Percentiles rank a stretch among this genome's conserved stretches.
Conservation (phyloP, 2,113 vertebrate genomes). For the Paradisaea rubra region DNA sequence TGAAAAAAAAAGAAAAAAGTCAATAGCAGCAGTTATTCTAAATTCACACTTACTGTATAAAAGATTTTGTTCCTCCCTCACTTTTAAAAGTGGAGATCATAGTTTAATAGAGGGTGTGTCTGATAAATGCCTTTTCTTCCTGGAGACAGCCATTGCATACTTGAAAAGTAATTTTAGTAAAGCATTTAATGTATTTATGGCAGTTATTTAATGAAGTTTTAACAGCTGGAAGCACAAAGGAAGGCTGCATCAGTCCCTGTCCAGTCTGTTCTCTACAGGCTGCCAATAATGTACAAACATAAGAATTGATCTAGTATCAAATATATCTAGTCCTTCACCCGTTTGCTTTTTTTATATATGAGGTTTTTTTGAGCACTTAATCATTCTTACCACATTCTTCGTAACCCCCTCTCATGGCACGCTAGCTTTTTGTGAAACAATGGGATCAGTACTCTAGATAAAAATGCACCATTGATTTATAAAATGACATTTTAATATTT, state of each 20-base stretch:
- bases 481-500: slow-evolving; percentile 21
- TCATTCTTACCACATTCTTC: not conserved
- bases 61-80: not conserved
- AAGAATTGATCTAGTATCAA: slow-evolving; percentile 4
- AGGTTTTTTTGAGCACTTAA: not conserved
- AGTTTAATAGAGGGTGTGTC: not conserved
- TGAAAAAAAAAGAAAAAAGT: not conserved
- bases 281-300: not conserved
- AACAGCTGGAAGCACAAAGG: slow-evolving; percentile 26
- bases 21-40: not conserved
- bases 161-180: slow-evolving; percentile 39
- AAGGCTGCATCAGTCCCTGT: not conserved
- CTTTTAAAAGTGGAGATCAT: not conserved
- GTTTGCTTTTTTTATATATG: not conserved
- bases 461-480: not conserved
- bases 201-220: slow-evolving; percentile 43
- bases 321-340: not conserved
- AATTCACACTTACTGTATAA: not conserved
- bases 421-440: not conserved
- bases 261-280: not conserved
- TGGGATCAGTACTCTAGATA: not conserved
- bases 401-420: not conserved
- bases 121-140: slow-evolving; percentile 29
- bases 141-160: not conserved
- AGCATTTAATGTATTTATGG: slow-evolving; percentile 23